phyloP scores from a whole-genome alignment of 2,888 invertebrate genomes.

The Apoda limacodes region DNA sequence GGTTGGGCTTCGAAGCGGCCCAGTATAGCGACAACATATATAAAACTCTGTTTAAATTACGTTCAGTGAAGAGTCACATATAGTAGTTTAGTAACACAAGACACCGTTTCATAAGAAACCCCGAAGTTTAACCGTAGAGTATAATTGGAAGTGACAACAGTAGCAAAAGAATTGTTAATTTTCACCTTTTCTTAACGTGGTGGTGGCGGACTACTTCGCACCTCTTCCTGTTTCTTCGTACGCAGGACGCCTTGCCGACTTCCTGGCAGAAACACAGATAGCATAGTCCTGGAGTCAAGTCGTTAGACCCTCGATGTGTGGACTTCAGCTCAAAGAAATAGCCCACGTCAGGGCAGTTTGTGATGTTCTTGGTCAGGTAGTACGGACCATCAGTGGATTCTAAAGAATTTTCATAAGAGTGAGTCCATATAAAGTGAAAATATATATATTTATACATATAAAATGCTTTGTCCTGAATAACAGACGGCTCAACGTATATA shows the following conservation, averaged over 20 bases:
- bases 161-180: neutral
- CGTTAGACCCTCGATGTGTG: conserved; percentile 23
- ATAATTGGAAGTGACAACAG: no score
- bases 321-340: conserved; percentile 33
- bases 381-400: no score
- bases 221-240: conserved; percentile 30
- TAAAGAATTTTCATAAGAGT: no score
- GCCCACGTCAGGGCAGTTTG: conserved; percentile 35
- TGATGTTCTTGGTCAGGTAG: conserved; percentile 24
- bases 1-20: no score
- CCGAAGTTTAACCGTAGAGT: neutral
- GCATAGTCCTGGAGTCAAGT: conserved; percentile 26
- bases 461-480: no score
- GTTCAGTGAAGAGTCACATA: no score
- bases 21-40: no score
- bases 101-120: conserved; percentile 1
- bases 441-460: no score
- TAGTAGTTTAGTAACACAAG: neutral
- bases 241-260: conserved; percentile 34
- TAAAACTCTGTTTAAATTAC: no score
- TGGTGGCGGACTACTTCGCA: conserved; percentile 32
- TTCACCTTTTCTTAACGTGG: conserved; percentile 28
- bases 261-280: conserved; percentile 44
- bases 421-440: no score
- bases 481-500: no score